A percentile compares a stretch with the other conserved stretches of the same genome.
Evolutionary conservation across 2,113 vertebrate species (phyloP).

Genomic region (Phoxinus phoxinus): DNA sequence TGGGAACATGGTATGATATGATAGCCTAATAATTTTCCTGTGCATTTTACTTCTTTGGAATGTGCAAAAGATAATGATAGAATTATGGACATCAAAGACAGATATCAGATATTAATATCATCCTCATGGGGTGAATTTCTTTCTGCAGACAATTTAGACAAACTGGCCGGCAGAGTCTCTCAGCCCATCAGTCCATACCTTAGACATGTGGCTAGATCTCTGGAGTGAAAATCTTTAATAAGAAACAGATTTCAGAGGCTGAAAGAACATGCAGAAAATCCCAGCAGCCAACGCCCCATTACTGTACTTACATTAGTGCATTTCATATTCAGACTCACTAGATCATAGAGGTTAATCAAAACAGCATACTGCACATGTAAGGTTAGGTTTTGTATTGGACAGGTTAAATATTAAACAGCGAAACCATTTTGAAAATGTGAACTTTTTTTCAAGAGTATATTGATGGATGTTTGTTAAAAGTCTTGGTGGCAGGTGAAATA

Average conservation of each 20-base stretch:
- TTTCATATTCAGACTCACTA: background rate
- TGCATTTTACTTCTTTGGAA: background rate
- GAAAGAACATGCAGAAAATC: conserved; percentile 42
- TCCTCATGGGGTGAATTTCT: conserved; percentile 21
- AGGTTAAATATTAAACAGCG: background rate
- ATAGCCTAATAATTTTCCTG: background rate
- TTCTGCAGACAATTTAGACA: conserved; percentile 21
- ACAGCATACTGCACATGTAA: background rate
- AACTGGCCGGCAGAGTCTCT: conserved; percentile 30
- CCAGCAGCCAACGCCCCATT: conserved; percentile 45
- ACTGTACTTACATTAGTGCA: conserved; percentile 6
- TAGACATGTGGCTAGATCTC: conserved; percentile 16
- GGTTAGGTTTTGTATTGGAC: background rate
- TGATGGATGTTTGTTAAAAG: background rate
- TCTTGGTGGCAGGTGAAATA: background rate
- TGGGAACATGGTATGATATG: background rate
- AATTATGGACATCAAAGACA: conserved; percentile 22
- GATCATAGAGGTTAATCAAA: background rate
- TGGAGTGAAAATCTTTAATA: conserved; percentile 47
- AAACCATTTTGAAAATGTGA: background rate
- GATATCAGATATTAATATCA: background rate
- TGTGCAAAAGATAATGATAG: conserved; percentile 1
- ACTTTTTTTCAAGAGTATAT: background rate
- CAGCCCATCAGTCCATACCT: background rate
- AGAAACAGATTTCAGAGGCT: conserved; percentile 51